Conservation (phyloP, 2,888 invertebrate species). For the Polyommatus iphigenia region DNA sequence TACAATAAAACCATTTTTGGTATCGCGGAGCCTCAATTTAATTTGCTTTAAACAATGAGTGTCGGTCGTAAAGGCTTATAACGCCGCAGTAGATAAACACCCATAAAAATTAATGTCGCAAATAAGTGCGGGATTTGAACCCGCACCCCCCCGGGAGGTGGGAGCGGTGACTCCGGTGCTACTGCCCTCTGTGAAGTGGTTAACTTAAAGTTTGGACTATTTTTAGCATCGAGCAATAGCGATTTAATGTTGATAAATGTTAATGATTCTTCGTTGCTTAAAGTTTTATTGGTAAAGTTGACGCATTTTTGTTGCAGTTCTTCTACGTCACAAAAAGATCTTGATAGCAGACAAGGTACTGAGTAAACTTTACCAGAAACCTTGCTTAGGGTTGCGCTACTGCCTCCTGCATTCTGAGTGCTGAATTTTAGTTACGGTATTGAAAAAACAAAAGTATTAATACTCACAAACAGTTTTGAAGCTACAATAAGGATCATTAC, state of each 20-base stretch:
- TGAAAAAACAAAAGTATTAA: background rate
- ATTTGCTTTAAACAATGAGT: background rate
- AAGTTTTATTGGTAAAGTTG: background rate
- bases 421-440: too few relatives aligned
- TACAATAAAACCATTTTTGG: background rate
- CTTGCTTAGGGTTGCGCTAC: background rate
- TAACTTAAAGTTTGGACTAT: background rate
- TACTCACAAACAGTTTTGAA: background rate
- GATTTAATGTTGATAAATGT: background rate
- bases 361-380: background rate
- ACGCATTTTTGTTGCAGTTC: background rate
- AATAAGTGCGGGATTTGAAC: background rate
- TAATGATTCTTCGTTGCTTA: background rate
- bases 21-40: background rate
- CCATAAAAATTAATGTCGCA: constrained; percentile 23
- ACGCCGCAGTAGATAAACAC: background rate
- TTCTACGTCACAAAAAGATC: background rate
- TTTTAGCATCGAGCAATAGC: background rate
- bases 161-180: background rate
- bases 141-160: background rate
- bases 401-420: too few relatives aligned
- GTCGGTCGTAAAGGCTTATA: background rate
- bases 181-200: background rate
- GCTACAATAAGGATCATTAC: too few relatives aligned
- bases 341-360: background rate